phyloP scores from a whole-genome alignment of 2,113 vertebrate genomes.

The Agapornis roseicollis region DNA sequence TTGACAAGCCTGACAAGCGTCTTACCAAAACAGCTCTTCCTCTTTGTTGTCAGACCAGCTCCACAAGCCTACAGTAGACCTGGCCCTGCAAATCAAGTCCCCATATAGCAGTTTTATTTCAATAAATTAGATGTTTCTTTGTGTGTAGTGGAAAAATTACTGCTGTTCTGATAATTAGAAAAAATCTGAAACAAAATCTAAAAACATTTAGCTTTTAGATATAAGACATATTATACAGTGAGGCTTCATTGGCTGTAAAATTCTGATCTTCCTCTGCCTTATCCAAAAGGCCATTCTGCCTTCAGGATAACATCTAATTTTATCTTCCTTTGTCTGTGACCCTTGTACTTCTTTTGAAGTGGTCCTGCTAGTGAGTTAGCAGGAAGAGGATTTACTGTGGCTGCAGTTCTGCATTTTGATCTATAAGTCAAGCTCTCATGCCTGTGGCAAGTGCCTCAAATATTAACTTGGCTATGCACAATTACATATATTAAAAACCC shows the following conservation, averaged over 20 bases:
- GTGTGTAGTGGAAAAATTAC: not conserved
- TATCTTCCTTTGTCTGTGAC: not conserved
- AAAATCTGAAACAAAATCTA: not conserved
- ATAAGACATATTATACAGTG: not conserved
- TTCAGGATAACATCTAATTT: not conserved
- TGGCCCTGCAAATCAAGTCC: not conserved
- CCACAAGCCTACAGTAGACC: not conserved
- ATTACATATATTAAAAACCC: not conserved
- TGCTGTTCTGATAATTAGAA: not conserved
- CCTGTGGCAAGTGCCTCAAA: not conserved
- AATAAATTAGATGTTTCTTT: not conserved
- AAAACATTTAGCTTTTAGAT: not conserved
- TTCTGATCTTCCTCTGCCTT: not conserved
- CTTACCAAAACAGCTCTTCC: not conserved
- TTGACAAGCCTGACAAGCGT: not conserved
- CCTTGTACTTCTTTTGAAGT: not conserved
- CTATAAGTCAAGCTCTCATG: not conserved
- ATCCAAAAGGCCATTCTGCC: not conserved
- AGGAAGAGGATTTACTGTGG: not conserved
- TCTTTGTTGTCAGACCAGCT: not conserved
- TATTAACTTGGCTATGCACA: not conserved
- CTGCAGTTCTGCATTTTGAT: conserved; percentile 8
- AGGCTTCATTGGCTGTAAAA: not conserved
- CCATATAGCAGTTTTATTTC: not conserved
- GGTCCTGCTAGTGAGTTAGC: not conserved